Evolutionary conservation across 2,888 invertebrate genomes (phyloP).

Genomic region (Philopedon plagiatum): DNA sequence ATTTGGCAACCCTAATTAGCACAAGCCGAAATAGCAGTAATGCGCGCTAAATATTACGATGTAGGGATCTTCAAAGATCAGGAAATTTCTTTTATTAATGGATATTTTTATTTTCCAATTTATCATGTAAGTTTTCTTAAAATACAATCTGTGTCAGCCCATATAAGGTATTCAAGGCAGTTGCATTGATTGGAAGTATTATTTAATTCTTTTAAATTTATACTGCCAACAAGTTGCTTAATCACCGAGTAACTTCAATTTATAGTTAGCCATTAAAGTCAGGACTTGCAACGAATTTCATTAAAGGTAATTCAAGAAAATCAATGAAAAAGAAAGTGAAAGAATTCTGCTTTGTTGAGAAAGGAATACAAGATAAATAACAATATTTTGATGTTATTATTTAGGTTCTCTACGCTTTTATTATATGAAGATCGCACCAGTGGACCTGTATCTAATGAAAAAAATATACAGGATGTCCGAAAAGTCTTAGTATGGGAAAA

Average conservation of each 20-base stretch:
- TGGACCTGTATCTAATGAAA: too few relatives aligned
- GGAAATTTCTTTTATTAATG: neutral
- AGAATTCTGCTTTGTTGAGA: neutral
- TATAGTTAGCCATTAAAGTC: constrained; percentile 19
- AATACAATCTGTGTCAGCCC: constrained; percentile 18
- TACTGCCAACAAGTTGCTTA: constrained; percentile 23
- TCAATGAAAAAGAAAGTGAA: neutral
- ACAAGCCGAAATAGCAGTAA: too few relatives aligned
- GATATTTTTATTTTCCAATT: neutral
- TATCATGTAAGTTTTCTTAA: neutral
- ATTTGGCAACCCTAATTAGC: too few relatives aligned
- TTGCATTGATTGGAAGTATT: constrained; percentile 19
- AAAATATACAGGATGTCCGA: too few relatives aligned
- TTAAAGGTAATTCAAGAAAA: constrained; percentile 5
- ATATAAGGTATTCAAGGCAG: constrained; percentile 23
- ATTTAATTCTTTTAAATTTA: constrained; percentile 30
- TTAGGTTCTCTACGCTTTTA: too few relatives aligned
- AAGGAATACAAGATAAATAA: neutral
- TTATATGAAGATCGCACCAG: too few relatives aligned
- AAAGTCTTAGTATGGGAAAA: too few relatives aligned
- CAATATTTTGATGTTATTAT: too few relatives aligned
- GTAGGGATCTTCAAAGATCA: too few relatives aligned
- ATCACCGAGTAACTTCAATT: constrained; percentile 20
- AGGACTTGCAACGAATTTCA: constrained; percentile 14
- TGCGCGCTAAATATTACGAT: too few relatives aligned